Evolutionary conservation across 2,888 invertebrate genomes (phyloP), one percentile per base, ranked within the genome.

Genomic region (Drosophila nr. perissopoda): DNA sequence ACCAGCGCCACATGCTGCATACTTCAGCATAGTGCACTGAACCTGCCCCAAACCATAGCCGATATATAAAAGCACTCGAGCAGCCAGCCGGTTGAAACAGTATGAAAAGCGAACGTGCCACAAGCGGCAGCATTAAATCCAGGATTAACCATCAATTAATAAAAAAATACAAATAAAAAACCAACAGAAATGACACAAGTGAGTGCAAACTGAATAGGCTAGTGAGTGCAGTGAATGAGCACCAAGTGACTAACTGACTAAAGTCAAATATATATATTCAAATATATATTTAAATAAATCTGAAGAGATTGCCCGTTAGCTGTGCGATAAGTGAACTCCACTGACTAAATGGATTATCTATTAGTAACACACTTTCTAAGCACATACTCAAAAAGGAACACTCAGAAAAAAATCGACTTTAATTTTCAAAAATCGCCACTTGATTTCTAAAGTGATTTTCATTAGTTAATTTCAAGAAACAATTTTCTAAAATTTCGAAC

Each of bases 1-100:
- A 53, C 38, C 27, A 56, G 53, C 67, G 40, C 82, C 84, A 70
- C 85, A 81, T 84, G 62, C 54, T 42, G 58, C 63, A 25, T 56
- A 27, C 56, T 49, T 65, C 69, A 27, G 31, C 70, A 45, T 67
- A 77, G 85, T 85, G 85, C 85, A 89, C 86, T 85, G 85, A 90
- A 85, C 85, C 73, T 87, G 78, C 25, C 29, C 33, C 31, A n/a
- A 60, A 31, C 27, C 27, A 18, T 36, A 56, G 53, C 29, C 29
- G n/a, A 57, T 56, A 68, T 85, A 85, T 85, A 85, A 85, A 85
- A 85, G 77, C 80, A 45, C n/a, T 58, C 31, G 48, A 33, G 60
- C 36, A 38, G 60, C 29, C 76, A 73, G 69, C 67, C 69, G 65
- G 86, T 77, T 73, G 57, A 77, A 56, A 63, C 85, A 85, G 90